phyloP scores from a whole-genome alignment of 2,888 invertebrate genomes.

The Limenitis camilla region DNA sequence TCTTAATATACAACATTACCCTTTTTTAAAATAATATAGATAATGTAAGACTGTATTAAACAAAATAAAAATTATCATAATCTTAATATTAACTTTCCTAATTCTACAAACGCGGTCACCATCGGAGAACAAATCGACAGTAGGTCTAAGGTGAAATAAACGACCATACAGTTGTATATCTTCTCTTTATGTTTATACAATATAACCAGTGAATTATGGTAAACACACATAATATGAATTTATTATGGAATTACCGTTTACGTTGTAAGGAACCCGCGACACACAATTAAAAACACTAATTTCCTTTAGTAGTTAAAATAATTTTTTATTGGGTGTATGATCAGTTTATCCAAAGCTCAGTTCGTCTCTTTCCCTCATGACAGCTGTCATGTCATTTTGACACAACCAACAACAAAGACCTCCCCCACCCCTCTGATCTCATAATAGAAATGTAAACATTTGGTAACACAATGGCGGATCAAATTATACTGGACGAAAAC shows the following conservation, averaged over 20 bases:
- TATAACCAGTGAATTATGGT: background rate
- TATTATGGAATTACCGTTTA: too few species aligned
- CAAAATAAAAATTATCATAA: conserved; percentile 6
- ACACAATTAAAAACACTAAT: too few species aligned
- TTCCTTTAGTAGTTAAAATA: background rate
- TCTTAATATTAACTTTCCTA: conserved; percentile 2
- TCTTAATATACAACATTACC: too few species aligned
- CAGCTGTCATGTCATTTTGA: conserved; percentile 49
- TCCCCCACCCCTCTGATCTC: background rate
- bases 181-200: background rate
- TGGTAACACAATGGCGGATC: conserved; percentile 9
- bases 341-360: background rate
- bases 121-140: background rate
- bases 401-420: conserved; percentile 32
- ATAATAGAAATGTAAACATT: background rate
- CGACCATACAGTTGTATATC: background rate
- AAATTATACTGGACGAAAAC: conserved; percentile 12
- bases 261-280: too few species aligned
- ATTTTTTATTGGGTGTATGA: background rate
- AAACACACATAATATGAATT: too few species aligned
- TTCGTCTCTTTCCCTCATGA: conserved; percentile 11
- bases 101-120: background rate
- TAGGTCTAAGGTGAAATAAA: conserved; percentile 5
- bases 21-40: too few species aligned
- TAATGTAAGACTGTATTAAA: too few species aligned